These are phyloP conservation scores for Cryptus viduatorius DNA, from an alignment of 2,888 invertebrate species.

Conservation along the genomic window DNA sequence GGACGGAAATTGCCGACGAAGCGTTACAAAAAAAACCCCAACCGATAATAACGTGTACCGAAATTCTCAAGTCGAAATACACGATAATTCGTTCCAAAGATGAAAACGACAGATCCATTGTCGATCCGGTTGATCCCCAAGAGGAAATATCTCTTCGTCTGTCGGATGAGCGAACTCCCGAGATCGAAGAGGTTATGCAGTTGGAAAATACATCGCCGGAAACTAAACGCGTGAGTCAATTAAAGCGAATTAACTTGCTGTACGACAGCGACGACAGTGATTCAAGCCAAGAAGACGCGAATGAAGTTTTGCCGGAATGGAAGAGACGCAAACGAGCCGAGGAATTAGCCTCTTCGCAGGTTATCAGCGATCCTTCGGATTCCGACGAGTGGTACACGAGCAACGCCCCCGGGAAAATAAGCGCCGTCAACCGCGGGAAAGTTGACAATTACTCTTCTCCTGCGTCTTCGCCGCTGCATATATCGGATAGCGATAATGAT, in stretches of 20 bases:
- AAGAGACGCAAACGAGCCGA: neutral
- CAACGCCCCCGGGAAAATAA: neutral
- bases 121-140: neutral
- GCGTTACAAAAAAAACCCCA: constrained; percentile 44
- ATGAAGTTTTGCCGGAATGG: neutral
- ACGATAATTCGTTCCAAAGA: constrained; percentile 67
- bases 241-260: constrained; percentile 68
- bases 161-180: neutral
- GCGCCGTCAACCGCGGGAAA: neutral
- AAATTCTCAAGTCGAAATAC: constrained; percentile 71
- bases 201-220: constrained; percentile 23
- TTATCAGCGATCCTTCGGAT: constrained; percentile 51
- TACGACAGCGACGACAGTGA: constrained; percentile 52
- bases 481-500: constrained; percentile 33
- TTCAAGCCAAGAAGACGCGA: constrained; percentile 59
- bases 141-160: neutral
- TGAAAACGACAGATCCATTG: constrained; percentile 8
- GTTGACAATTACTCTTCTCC: neutral
- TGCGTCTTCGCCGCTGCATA: neutral
- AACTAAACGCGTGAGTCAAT: constrained; percentile 56
- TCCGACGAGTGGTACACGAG: constrained; percentile 23
- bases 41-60: constrained; percentile 69
- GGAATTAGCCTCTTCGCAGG: constrained; percentile 11
- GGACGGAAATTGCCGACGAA: constrained; percentile 5
- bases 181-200: neutral